Evolutionary conservation across 2,113 vertebrate genomes (phyloP).

Genomic region (Prinia subflava): DNA sequence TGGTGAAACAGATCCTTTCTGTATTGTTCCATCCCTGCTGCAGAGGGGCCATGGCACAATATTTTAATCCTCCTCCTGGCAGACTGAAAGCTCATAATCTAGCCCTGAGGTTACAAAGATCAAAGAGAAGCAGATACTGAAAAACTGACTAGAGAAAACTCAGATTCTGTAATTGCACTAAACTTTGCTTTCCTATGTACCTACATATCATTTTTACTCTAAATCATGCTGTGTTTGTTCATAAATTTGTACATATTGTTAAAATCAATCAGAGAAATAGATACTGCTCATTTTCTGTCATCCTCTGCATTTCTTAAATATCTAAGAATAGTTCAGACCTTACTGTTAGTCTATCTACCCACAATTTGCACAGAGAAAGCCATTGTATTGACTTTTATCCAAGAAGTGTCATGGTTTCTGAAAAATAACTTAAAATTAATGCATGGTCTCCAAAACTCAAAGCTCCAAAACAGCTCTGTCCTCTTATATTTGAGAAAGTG

Average conservation of each 20-base stretch:
- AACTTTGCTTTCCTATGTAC: not conserved
- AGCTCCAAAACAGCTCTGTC: not conserved
- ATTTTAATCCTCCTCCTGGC: not conserved
- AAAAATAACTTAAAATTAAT: not conserved
- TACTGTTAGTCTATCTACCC: not conserved
- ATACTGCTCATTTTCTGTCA: not conserved
- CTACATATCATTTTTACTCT: not conserved
- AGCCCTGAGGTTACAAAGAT: conserved; percentile 2
- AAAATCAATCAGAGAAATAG: not conserved
- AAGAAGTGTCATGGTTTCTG: not conserved
- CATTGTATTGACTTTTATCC: not conserved
- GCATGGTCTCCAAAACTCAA: not conserved
- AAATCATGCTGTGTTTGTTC: not conserved
- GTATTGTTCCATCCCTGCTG: not conserved
- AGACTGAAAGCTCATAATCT: conserved; percentile 15
- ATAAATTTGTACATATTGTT: not conserved
- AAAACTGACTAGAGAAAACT: not conserved
- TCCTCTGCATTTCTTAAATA: not conserved
- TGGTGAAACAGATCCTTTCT: not conserved
- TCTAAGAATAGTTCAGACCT: not conserved
- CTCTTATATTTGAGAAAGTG: not conserved
- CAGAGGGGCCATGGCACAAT: not conserved
- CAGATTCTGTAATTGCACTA: not conserved
- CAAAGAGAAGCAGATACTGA: not conserved
- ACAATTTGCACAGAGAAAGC: not conserved